Evolutionary conservation across 1,140 invertebrate species (phyloP).

Genomic region (Epicauta chinensis): DNA sequence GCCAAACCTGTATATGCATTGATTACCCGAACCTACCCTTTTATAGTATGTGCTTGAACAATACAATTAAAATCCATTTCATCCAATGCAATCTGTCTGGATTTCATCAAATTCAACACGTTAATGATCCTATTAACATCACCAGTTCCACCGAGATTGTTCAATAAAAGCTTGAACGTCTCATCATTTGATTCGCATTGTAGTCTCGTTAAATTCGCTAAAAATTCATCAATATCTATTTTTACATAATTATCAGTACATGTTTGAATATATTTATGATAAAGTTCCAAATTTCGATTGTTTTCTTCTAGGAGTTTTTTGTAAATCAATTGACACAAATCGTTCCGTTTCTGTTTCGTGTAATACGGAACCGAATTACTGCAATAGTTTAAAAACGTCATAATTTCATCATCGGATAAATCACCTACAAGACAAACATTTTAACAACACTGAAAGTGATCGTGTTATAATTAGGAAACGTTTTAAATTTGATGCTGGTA

Average conservation of each 20-base stretch:
- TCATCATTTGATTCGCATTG: slow-evolving; percentile 42
- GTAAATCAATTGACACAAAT: slow-evolving; percentile 8
- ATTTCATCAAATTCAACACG: slow-evolving; percentile 56
- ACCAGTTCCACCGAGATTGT: slow-evolving; percentile 49
- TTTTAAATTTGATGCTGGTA: too few relatives aligned
- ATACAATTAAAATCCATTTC: slow-evolving; percentile 54
- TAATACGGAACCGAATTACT: neutral
- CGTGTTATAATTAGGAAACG: too few relatives aligned
- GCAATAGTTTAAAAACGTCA: slow-evolving; percentile 4
- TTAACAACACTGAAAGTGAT: too few relatives aligned
- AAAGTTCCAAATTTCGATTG: slow-evolving; percentile 18
- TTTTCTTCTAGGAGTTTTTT: slow-evolving; percentile 1
- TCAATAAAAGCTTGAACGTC: slow-evolving; percentile 47
- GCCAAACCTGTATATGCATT: too few relatives aligned
- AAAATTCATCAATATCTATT: slow-evolving; percentile 27
- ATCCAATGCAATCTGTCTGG: slow-evolving; percentile 47
- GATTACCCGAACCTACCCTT: slow-evolving; percentile 40
- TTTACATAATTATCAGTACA: slow-evolving; percentile 34
- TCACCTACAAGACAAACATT: neutral
- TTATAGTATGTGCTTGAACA: slow-evolving; percentile 51
- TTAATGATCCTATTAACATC: slow-evolving; percentile 52
- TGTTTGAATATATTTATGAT: slow-evolving; percentile 34
- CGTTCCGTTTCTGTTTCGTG: slow-evolving; percentile 3
- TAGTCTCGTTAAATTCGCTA: slow-evolving; percentile 12
- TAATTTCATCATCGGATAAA: neutral